Percentiles rank a stretch among this genome's conserved stretches.
phyloP scores from a whole-genome alignment of 2,797 vertebrate species.

The Sebastes oblongus region DNA sequence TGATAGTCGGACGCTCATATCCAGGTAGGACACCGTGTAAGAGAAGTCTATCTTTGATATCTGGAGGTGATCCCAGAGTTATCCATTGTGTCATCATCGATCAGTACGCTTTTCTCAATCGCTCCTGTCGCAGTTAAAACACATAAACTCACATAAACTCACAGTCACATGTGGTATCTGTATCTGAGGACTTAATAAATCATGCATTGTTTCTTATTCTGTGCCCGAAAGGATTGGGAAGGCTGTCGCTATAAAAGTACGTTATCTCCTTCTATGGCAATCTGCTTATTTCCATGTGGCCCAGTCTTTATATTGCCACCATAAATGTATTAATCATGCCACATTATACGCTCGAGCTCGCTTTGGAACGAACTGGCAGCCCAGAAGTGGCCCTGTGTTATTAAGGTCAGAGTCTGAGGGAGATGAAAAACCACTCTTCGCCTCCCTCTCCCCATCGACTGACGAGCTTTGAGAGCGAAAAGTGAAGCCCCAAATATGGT shows the following conservation, averaged over 20 bases:
- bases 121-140: not conserved
- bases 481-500: constrained; percentile 8
- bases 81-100: not conserved
- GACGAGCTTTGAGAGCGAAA: constrained; percentile 20
- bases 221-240: not conserved
- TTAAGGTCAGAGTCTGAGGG: constrained; percentile 61
- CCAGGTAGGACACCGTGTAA: no score
- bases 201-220: not conserved
- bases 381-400: constrained; percentile 48
- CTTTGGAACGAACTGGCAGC: constrained; percentile 33
- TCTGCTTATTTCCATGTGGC: constrained; percentile 33
- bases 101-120: not conserved
- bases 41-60: not conserved
- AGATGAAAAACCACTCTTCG: constrained; percentile 50
- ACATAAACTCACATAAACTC: not conserved
- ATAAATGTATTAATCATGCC: constrained; percentile 62
- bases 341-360: constrained; percentile 40
- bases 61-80: not conserved
- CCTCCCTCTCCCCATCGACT: not conserved
- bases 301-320: constrained; percentile 24
- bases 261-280: not conserved
- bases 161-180: constrained; percentile 3
- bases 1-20: no score
- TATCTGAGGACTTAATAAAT: constrained; percentile 24
- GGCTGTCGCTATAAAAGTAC: not conserved